Conservation (phyloP, 2,113 vertebrate genomes). For the Spermophilus dauricus region DNA sequence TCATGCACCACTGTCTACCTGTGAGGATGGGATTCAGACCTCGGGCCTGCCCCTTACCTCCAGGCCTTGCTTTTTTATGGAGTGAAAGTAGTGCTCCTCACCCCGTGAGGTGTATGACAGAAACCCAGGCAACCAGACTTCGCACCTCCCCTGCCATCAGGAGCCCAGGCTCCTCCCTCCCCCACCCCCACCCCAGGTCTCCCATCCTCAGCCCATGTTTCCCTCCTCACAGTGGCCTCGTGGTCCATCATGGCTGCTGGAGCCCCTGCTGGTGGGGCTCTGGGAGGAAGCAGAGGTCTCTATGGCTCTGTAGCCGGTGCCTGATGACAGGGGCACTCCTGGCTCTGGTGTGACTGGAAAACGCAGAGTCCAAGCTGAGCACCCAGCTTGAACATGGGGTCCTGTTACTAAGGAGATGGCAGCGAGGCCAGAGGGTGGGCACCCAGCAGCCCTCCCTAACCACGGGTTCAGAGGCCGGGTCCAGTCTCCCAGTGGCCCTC, state of each 20-base stretch:
- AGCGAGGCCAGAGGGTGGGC: neutral
- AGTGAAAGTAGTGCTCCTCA: neutral
- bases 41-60: neutral
- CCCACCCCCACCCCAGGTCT: too few relatives aligned
- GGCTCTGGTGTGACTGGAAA: neutral
- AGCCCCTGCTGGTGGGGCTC: neutral
- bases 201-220: fast-evolving
- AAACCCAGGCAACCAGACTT: neutral
- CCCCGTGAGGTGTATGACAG: neutral
- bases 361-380: neutral
- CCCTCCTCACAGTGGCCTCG: fast-evolving
- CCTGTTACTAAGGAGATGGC: neutral
- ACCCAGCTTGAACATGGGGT: neutral
- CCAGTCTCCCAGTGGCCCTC: neutral
- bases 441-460: neutral
- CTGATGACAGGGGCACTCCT: too few relatives aligned
- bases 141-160: too few relatives aligned
- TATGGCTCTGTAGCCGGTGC: neutral
- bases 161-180: too few relatives aligned
- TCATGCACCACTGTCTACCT: neutral
- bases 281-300: neutral
- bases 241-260: neutral
- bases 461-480: neutral
- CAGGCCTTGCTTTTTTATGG: too few relatives aligned
- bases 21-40: neutral